These are phyloP conservation scores for Glossophaga mutica DNA, from an alignment of 2,797 vertebrate genomes.

Conservation along the genomic window DNA sequence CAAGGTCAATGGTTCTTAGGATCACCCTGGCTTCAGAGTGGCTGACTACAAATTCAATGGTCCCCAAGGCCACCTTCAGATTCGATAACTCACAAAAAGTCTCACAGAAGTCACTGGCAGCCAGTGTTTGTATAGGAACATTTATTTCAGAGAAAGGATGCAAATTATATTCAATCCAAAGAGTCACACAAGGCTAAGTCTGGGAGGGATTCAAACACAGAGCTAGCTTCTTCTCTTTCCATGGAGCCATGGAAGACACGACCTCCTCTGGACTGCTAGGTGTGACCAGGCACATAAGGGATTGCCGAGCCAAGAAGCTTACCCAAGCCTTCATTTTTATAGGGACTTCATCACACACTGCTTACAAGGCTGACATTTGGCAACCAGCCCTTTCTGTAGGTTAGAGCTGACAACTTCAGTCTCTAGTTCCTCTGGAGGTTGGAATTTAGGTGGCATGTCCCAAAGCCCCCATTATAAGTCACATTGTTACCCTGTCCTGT, in stretches of 20 bases:
- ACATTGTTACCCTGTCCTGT: background rate
- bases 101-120: background rate
- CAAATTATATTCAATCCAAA: background rate
- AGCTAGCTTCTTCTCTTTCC: background rate
- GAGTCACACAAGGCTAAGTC: background rate
- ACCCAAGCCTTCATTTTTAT: background rate
- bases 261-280: rapidly evolving
- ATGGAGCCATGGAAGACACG: background rate
- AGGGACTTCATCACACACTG: no score
- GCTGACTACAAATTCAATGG: background rate
- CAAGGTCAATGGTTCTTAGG: background rate
- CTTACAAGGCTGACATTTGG: background rate
- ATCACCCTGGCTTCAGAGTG: background rate
- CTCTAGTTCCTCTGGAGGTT: background rate
- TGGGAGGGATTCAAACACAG: background rate
- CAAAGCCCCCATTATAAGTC: background rate
- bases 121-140: background rate
- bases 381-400: background rate
- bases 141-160: background rate
- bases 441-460: background rate
- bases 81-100: background rate
- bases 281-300: background rate
- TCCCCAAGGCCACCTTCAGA: background rate
- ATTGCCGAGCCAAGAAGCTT: background rate
- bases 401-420: background rate